These are phyloP conservation scores for Hydrozoanthus gracilis DNA, from an alignment of 92 coral and sea anemone genomes.

Conservation along the genomic window DNA sequence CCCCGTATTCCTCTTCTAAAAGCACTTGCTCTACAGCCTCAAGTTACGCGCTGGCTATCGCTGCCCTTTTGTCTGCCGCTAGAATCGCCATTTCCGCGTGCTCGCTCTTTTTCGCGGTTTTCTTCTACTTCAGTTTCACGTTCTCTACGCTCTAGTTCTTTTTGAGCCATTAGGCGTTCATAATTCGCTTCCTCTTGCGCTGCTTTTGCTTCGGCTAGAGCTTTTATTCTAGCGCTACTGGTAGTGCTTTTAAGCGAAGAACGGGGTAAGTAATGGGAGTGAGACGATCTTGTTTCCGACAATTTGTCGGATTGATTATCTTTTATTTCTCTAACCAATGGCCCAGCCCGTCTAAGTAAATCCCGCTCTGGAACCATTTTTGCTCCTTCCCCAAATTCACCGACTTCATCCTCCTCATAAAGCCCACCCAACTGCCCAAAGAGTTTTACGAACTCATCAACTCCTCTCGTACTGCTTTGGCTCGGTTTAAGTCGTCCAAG, in stretches of 20 bases:
- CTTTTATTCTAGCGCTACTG: slow-evolving; percentile 49
- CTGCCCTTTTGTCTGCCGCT: slow-evolving; percentile 56
- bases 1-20: slow-evolving; percentile 48
- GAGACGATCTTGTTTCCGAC: slow-evolving; percentile 21
- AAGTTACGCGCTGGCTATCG: slow-evolving; percentile 62
- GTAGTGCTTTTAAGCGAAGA: slow-evolving; percentile 40
- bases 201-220: slow-evolving; percentile 67
- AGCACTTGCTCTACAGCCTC: slow-evolving; percentile 49
- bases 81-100: slow-evolving; percentile 61
- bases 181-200: slow-evolving; percentile 64
- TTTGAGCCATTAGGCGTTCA: slow-evolving; percentile 62
- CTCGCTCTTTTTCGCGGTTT: slow-evolving; percentile 37
- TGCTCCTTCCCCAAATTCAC: too few relatives aligned
- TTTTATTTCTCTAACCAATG: too few relatives aligned
- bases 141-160: slow-evolving; percentile 49
- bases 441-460: too few relatives aligned
- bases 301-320: neutral
- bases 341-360: too few relatives aligned
- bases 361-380: too few relatives aligned
- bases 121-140: slow-evolving; percentile 63
- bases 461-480: too few relatives aligned
- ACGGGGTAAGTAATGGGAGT: slow-evolving; percentile 40
- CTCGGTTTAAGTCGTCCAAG: too few relatives aligned
- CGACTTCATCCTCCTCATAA: too few relatives aligned
- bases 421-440: too few relatives aligned